A percentile compares a stretch with the other conserved stretches of the same genome.
phyloP scores from a whole-genome alignment of 2,797 vertebrate species.

The Pipistrellus nathusii region DNA sequence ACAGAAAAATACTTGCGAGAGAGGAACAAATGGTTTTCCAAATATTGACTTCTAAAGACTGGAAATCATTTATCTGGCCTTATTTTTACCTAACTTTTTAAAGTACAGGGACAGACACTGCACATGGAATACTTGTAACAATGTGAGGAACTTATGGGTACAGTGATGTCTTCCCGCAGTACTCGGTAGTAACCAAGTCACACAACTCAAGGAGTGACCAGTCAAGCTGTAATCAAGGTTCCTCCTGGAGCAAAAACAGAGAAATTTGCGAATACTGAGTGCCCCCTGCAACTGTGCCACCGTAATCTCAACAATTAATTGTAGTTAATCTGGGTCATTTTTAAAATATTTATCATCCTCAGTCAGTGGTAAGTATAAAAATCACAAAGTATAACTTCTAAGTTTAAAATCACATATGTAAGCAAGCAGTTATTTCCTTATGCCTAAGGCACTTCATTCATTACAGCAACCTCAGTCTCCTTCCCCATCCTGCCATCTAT shows the following conservation, averaged over 20 bases:
- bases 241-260: background rate
- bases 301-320: background rate
- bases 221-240: background rate
- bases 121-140: background rate
- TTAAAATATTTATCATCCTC: background rate
- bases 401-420: background rate
- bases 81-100: background rate
- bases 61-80: background rate
- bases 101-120: background rate
- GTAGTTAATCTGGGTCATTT: background rate
- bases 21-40: background rate
- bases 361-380: background rate
- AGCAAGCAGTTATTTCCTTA: background rate
- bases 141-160: background rate
- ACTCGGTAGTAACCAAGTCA: rapidly evolving
- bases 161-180: background rate
- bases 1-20: background rate
- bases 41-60: constrained; percentile 1
- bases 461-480: background rate
- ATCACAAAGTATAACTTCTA: background rate
- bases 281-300: background rate
- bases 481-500: background rate
- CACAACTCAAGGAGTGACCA: background rate
- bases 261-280: rapidly evolving
- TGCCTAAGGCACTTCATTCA: background rate